Evolutionary conservation across 64 coral and sea anemone genomes (phyloP), one percentile per base, ranked within the genome.

Genomic region (Montipora efflorescens): DNA sequence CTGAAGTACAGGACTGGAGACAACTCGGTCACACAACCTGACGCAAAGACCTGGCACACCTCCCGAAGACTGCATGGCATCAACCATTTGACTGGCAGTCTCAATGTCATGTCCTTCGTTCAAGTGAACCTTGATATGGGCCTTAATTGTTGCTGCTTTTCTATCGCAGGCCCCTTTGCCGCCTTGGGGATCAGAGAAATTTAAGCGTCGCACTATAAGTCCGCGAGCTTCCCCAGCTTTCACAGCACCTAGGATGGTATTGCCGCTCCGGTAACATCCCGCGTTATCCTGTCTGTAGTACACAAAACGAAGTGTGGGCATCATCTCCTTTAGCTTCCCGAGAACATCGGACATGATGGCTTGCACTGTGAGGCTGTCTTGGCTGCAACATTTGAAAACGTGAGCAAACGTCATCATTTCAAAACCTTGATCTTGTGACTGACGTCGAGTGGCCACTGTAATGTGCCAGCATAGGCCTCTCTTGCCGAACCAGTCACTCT

Each of bases 111-210:
- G 52, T 57, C 52, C 52, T 57, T 57, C 52, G 52, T 57, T 57
- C 52, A 57, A 57, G 10, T 57, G 52, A 57, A 57, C 52, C 52
- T 57, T 57, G 52, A 57, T 21, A 55, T 87, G 91, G 20, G 72
- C 80, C 44, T 93, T 93, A 48, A 93, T 93, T 85, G 80, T 93
- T 68, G 82, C 90, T 15, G 80, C 91, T 81, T 93, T 93, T 80
- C 82, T 93, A 79, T 93, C 82, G 23, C 82, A 93, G 73, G 82
- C 74, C n/a, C 82, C 81, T 93, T 92, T 92, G 59, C 79, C 80
- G 15, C 88, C 75, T 90, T 90, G 74, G 19, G 74, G 88, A 59
- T 92, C 71, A 77, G 47, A 85, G 82, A 87, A 93, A 73, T 87
- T 73, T 28, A 81, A 36, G 72, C 89, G 78, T 81, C 77, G 43